Base-by-base conservation (phyloP, 2,113 vertebrate genomes). In the Zootoca vivipara region DNA sequence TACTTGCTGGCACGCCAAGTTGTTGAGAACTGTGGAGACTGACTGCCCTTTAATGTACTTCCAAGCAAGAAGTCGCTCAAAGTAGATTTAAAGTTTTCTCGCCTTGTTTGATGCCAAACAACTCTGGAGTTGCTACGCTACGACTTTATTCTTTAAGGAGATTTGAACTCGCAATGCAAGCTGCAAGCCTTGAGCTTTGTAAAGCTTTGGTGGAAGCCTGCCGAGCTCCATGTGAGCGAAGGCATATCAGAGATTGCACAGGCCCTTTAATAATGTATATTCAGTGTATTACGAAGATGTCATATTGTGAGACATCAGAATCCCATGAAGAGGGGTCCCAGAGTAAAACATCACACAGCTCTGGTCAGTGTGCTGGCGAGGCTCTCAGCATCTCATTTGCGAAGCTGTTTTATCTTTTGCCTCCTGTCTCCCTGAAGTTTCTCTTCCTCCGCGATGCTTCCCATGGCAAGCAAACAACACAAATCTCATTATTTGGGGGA, bases 281-380 rank as follows among this genome's bases (percentile, higher is more conserved):
- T 77, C 85, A 83, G 22, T 80, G 20, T 87, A 92, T 78, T 89
- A 87, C 8, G 46, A 91, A 72, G 74, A 85, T 38, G 78, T 80
- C 86, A 87, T 84, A 90, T 89, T 89, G 81, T 86, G 82, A 93
- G 93, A 90, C 33, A 91, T 88, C 85, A 95, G 69, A 90, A 91
- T 30, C 40, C 87, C 12, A 13, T 46, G 83, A 91, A 93, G 87
- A 92, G 77, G 5, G 22, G 42, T 78, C 28, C 73, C 30, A 70
- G 85, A 35, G 77, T 52, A 87, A 92, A 94, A 78, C 62, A 93
- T 87, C 86, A 87, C n/a, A 81, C 1, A 82, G 10, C 28, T 22
- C 52, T 82, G n/a, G 46, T 64, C 87, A 90, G 42, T 72, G 78
- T 2, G 2, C 0, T 30, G 18, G n/a, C 15, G 74, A 33, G 85